phyloP scores from a whole-genome alignment of 2,113 vertebrate species.

The Cnemophilus loriae region DNA sequence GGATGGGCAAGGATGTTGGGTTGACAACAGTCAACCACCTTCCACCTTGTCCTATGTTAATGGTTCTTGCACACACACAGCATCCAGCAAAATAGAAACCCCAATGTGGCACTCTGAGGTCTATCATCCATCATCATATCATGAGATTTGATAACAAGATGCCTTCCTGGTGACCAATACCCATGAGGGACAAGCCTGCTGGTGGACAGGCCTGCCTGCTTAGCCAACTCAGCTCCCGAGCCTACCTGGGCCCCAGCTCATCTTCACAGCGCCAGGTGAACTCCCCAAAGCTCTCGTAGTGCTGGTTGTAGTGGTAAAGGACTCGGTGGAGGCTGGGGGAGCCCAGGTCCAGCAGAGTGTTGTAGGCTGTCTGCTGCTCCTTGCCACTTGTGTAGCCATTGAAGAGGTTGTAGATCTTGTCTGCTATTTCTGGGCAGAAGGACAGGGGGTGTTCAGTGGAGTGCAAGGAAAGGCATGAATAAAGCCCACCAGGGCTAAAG shows the following conservation, averaged over 20 bases:
- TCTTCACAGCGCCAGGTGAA: conserved; percentile 99
- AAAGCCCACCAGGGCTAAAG: background rate
- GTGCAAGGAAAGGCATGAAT: background rate
- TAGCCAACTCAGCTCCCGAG: rapidly evolving
- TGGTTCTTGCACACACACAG: background rate
- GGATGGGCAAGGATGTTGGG: background rate
- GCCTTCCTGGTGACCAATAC: background rate
- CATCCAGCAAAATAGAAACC: background rate
- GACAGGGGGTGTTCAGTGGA: background rate
- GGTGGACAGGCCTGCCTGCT: background rate
- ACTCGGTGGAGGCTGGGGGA: conserved; percentile 92
- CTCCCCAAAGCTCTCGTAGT: conserved; percentile 97
- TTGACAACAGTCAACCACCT: background rate
- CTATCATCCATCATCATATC: background rate
- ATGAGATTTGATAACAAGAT: background rate
- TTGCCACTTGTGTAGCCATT: conserved; percentile 98
- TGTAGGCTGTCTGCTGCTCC: conserved; percentile 97
- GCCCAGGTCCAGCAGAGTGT: conserved; percentile 93
- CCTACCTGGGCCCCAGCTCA: conserved; percentile 93
- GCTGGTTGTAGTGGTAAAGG: conserved; percentile 96
- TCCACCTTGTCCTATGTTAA: background rate
- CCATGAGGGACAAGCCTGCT: background rate
- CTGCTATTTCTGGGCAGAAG: conserved; percentile 85
- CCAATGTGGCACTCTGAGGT: background rate
- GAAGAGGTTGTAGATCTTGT: conserved; percentile 99